Evolutionary conservation across 1,140 invertebrate genomes (phyloP).

Genomic region (Heliconius hermathena): DNA sequence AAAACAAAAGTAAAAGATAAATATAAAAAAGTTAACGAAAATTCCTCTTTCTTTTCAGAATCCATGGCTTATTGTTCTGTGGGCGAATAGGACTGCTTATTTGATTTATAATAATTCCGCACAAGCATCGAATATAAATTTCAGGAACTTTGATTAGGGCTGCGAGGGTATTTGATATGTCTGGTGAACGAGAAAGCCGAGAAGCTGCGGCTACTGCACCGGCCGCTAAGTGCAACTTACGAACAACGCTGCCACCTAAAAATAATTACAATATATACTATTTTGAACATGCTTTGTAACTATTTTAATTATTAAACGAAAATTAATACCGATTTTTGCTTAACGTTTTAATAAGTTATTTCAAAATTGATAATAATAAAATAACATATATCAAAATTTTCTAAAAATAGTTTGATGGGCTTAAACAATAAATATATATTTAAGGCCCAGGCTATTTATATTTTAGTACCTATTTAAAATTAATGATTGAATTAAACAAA

Average conservation of each 20-base stretch:
- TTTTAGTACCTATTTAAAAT: too few species aligned
- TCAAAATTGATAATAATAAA: background rate
- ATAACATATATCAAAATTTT: background rate
- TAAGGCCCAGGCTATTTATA: too few species aligned
- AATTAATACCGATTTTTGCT: too few species aligned
- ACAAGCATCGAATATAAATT: conserved; percentile 11
- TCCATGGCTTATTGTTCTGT: background rate
- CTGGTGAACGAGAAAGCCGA: background rate
- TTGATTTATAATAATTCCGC: conserved; percentile 1
- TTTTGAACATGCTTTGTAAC: too few species aligned
- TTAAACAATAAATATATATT: too few species aligned
- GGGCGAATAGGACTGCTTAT: background rate
- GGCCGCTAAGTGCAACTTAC: conserved; percentile 28
- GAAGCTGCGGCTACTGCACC: conserved; percentile 25
- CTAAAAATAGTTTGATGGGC: too few species aligned
- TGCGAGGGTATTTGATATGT: background rate
- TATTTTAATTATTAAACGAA: too few species aligned
- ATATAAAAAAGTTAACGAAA: background rate
- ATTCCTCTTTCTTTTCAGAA: conserved; percentile 5
- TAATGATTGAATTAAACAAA: too few species aligned
- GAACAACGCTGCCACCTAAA: conserved; percentile 17
- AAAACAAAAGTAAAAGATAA: too few species aligned
- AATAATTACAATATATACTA: background rate
- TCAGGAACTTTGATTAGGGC: background rate
- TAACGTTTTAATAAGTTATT: too few species aligned